Evolutionary conservation across 2,888 invertebrate genomes (phyloP).

Genomic region (Dynastes grantii): DNA sequence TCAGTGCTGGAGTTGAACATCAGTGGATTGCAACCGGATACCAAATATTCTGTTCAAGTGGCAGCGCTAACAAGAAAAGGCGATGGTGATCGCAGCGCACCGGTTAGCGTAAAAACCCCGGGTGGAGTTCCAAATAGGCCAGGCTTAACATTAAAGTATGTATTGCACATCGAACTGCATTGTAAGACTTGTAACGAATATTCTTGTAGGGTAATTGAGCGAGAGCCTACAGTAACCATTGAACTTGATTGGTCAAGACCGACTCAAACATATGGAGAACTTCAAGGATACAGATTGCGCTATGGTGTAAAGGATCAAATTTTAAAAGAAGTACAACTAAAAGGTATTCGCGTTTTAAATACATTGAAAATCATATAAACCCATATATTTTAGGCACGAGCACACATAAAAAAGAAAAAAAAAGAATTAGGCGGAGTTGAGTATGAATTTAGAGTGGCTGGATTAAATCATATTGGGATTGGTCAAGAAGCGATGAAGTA

Average conservation of each 20-base stretch:
- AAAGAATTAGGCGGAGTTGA: slow-evolving; percentile 91
- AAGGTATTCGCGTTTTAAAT: slow-evolving; percentile 68
- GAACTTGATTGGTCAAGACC: slow-evolving; percentile 96
- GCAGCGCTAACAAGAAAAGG: slow-evolving; percentile 97
- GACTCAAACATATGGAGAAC: slow-evolving; percentile 89
- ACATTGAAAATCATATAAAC: slow-evolving; percentile 7
- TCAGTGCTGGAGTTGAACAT: slow-evolving; percentile 86
- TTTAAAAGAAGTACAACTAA: slow-evolving; percentile 81
- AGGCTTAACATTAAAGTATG: slow-evolving; percentile 85
- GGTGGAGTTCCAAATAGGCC: slow-evolving; percentile 94
- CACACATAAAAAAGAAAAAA: slow-evolving; percentile 76
- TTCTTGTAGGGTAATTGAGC: slow-evolving; percentile 80
- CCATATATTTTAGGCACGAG: slow-evolving; percentile 70
- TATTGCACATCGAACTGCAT: slow-evolving; percentile 45
- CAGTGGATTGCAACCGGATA: slow-evolving; percentile 94
- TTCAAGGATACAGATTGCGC: slow-evolving; percentile 89
- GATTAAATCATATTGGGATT: slow-evolving; percentile 94
- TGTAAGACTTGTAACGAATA: neutral
- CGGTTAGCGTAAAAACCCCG: slow-evolving; percentile 90
- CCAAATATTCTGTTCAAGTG: slow-evolving; percentile 94
- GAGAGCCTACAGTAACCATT: slow-evolving; percentile 90
- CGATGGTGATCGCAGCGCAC: slow-evolving; percentile 93
- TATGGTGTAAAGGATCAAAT: slow-evolving; percentile 90
- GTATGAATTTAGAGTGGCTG: slow-evolving; percentile 97
- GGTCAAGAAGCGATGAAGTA: slow-evolving; percentile 95